These are phyloP conservation scores for Poeciliopsis turrubarensis DNA, from an alignment of 2,113 vertebrate species.

Conservation along the genomic window DNA sequence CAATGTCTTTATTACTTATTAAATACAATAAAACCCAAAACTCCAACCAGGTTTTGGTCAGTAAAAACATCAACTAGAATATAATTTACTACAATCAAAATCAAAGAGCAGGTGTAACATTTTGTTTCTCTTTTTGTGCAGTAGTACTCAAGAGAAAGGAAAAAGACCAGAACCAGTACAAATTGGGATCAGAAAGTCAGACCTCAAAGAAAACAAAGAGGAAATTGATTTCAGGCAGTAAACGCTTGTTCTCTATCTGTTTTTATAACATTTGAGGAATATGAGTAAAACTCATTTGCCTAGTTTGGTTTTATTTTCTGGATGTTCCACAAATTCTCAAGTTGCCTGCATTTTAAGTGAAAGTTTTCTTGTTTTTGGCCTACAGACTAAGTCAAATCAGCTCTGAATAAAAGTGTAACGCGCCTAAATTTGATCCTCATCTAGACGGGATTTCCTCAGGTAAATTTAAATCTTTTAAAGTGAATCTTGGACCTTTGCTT, in stretches of 20 bases:
- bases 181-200: background rate
- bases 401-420: background rate
- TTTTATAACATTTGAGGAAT: background rate
- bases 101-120: background rate
- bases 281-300: background rate
- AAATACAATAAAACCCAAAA: background rate
- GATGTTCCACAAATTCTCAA: background rate
- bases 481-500: background rate
- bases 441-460: background rate
- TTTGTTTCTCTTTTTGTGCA: background rate
- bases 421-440: background rate
- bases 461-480: background rate
- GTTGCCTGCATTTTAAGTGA: background rate
- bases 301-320: background rate
- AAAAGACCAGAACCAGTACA: too few species aligned
- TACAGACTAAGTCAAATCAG: background rate
- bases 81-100: background rate
- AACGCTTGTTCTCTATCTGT: background rate
- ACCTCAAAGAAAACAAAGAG: background rate
- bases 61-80: background rate
- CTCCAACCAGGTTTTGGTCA: background rate
- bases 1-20: background rate
- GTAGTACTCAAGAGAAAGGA: too few species aligned
- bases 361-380: background rate
- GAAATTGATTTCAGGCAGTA: background rate